phyloP scores from a whole-genome alignment of 2,888 invertebrate species.

The Chrysolina haemoptera region DNA sequence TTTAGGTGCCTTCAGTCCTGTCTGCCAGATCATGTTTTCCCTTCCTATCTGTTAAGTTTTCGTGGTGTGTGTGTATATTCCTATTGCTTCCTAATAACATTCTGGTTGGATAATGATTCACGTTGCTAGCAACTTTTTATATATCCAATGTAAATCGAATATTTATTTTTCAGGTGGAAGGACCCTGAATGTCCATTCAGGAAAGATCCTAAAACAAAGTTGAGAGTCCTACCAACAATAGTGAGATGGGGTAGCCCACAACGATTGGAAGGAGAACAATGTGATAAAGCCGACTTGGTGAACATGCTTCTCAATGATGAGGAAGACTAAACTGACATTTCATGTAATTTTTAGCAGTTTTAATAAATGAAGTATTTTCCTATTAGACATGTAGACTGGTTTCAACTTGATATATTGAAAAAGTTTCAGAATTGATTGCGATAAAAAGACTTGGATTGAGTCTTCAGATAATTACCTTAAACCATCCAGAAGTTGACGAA shows the following conservation, averaged over 20 bases:
- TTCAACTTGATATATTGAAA: background rate
- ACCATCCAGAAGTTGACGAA: too few relatives aligned
- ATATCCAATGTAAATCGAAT: background rate
- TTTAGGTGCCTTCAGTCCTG: too few relatives aligned
- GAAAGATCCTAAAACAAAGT: slow-evolving; percentile 79
- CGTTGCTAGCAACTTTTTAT: too few relatives aligned
- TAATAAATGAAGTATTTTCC: slow-evolving; percentile 19
- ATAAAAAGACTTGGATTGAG: too few relatives aligned
- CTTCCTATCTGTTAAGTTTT: too few relatives aligned
- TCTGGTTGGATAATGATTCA: too few relatives aligned
- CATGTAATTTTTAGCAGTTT: slow-evolving; percentile 22
- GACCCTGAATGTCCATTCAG: slow-evolving; percentile 86
- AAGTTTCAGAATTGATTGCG: too few relatives aligned
- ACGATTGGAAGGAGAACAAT: slow-evolving; percentile 85
- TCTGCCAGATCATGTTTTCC: too few relatives aligned
- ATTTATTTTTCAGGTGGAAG: slow-evolving; percentile 81
- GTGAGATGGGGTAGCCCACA: slow-evolving; percentile 85
- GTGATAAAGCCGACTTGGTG: slow-evolving; percentile 81
- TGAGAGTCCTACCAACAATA: slow-evolving; percentile 88
- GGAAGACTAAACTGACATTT: slow-evolving; percentile 64
- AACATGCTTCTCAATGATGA: slow-evolving; percentile 87
- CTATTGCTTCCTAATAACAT: too few relatives aligned
- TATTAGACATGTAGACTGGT: background rate
- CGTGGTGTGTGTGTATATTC: too few relatives aligned
- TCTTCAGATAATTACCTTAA: too few relatives aligned